Conservation (phyloP, 2,113 vertebrate genomes). For the Prietella phreatophila region DNA sequence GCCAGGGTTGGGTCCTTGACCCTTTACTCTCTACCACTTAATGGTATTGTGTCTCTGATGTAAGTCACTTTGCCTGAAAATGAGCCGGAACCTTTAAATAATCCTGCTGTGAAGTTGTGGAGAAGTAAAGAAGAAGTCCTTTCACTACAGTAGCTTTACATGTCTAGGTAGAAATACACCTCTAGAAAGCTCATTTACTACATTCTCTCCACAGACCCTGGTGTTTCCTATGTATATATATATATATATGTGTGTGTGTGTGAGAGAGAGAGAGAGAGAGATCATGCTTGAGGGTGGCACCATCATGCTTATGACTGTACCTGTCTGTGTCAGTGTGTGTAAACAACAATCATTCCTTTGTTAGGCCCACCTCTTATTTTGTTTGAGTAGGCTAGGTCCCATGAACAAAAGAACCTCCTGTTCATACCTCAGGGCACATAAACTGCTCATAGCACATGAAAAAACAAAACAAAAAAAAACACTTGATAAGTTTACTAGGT, state of each 20-base stretch:
- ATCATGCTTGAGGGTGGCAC: conserved; percentile 18
- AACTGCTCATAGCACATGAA: neutral
- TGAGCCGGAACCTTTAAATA: neutral
- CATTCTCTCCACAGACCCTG: neutral
- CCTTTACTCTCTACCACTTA: too few species aligned
- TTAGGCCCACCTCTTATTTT: conserved; percentile 18
- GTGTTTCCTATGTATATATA: conserved; percentile 24
- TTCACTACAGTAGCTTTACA: neutral
- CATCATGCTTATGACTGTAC: conserved; percentile 34
- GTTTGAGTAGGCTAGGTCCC: conserved; percentile 53
- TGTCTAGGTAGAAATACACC: neutral
- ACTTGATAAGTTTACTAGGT: neutral
- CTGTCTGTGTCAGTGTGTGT: conserved; percentile 17
- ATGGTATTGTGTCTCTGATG: neutral
- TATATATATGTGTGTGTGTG: conserved; percentile 29
- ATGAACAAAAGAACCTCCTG: neutral
- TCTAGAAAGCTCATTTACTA: neutral
- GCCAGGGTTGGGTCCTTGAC: neutral
- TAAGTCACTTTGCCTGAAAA: neutral
- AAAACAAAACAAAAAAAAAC: neutral
- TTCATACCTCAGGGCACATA: conserved; percentile 7
- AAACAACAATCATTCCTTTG: conserved; percentile 32
- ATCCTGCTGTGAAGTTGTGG: neutral
- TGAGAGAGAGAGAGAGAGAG: neutral
- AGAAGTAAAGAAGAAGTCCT: too few species aligned